Conservation (phyloP, 2,797 vertebrate species). For the Pangasius mekongensis region DNA sequence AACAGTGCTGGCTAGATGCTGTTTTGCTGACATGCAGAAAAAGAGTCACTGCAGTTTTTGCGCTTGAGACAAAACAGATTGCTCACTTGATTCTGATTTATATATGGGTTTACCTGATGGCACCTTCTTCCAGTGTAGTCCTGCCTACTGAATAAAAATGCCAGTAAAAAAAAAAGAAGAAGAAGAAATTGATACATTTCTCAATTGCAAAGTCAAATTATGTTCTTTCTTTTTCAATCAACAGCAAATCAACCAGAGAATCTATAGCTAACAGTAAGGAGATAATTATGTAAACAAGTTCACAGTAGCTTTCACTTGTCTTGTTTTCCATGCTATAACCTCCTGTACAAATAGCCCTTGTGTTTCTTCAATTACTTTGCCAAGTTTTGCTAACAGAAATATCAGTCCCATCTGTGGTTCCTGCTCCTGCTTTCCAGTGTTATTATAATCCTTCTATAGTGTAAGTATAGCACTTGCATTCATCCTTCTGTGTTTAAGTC, state of each 20-base stretch:
- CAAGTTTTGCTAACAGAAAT: conserved; percentile 30
- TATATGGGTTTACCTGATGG: background rate
- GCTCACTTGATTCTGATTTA: background rate
- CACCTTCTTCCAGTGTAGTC: background rate
- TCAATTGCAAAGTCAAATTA: background rate
- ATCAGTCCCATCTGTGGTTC: conserved; percentile 3
- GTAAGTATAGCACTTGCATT: background rate
- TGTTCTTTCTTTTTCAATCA: background rate
- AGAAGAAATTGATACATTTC: background rate
- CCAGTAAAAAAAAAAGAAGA: background rate
- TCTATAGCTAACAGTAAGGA: background rate
- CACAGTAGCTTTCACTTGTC: background rate
- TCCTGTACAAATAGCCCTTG: conserved; percentile 20
- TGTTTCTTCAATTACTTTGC: conserved; percentile 18
- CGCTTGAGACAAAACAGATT: background rate
- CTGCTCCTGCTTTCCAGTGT: background rate
- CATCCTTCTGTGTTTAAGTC: background rate
- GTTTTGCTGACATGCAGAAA: background rate
- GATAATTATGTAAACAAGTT: conserved; percentile 14
- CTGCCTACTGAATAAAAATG: background rate
- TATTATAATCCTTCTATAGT: background rate
- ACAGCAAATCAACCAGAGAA: background rate
- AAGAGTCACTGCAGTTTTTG: background rate
- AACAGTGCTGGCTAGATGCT: background rate
- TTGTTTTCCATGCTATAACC: background rate